These are phyloP conservation scores for Leucophenga varia DNA, from an alignment of 1,140 invertebrate genomes.

Conservation along the genomic window DNA sequence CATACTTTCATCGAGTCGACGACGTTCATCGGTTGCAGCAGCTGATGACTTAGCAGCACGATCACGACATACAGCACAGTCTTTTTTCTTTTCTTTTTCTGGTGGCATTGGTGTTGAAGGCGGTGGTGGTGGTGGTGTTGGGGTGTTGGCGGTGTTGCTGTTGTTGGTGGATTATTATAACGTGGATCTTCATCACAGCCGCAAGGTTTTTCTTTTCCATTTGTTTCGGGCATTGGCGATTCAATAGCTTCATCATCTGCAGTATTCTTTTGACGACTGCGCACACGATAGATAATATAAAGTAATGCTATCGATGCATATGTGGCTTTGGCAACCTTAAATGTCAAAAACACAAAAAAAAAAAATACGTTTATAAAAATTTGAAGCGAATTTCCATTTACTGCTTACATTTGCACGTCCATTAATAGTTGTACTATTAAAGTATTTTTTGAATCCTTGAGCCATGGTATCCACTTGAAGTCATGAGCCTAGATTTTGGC, in stretches of 20 bases:
- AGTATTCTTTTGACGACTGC: conserved; percentile 13
- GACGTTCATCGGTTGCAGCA: too few species aligned
- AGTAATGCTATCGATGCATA: conserved; percentile 37
- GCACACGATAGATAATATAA: conserved; percentile 32
- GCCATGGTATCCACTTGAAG: too few species aligned
- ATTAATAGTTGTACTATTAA: conserved; percentile 33
- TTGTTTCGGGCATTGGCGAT: too few species aligned
- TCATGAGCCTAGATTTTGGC: too few species aligned
- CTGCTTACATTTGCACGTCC: conserved; percentile 41
- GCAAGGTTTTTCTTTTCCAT: too few species aligned
- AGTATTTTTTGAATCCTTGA: conserved; percentile 39
- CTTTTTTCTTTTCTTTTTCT: not conserved
- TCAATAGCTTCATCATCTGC: not conserved
- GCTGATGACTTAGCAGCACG: too few species aligned
- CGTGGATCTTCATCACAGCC: too few species aligned
- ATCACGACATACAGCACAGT: too few species aligned
- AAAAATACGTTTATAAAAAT: not conserved
- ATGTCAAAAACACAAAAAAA: not conserved
- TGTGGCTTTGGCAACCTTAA: conserved; percentile 40
- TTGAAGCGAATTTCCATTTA: not conserved
- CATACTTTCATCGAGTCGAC: too few species aligned
- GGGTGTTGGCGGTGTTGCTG: conserved; percentile 16
- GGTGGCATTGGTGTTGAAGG: conserved; percentile 1
- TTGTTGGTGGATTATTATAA: too few species aligned
- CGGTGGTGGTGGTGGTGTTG: conserved; percentile 13